Conservation (phyloP, 1,140 invertebrate species). For the Drosophila lacteicornis region DNA sequence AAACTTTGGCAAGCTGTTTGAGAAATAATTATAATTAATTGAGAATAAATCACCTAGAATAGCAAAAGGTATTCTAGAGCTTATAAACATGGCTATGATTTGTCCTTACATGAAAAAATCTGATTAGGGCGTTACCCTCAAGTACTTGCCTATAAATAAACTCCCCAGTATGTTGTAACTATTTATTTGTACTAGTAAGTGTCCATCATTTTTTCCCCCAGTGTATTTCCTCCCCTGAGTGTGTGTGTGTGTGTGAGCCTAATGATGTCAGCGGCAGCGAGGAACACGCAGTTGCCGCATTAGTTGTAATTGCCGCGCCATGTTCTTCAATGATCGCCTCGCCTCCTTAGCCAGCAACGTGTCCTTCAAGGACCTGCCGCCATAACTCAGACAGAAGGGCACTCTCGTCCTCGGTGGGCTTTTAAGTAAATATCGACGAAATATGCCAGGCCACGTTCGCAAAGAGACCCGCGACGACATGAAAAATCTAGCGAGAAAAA, state of each 20-base stretch:
- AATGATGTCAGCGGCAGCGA: slow-evolving; percentile 76
- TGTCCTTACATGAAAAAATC: not conserved
- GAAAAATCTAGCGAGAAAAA: slow-evolving; percentile 59
- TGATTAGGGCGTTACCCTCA: not conserved
- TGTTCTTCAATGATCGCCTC: slow-evolving; percentile 46
- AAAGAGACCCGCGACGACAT: slow-evolving; percentile 55
- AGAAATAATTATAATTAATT: not conserved
- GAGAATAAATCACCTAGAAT: not conserved
- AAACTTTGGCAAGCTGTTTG: fast-evolving
- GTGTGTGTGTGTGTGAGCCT: slow-evolving; percentile 40
- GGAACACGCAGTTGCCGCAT: slow-evolving; percentile 77
- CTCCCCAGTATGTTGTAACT: too few species aligned
- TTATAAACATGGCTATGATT: not conserved
- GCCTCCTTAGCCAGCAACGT: slow-evolving; percentile 23
- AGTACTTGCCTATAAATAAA: not conserved
- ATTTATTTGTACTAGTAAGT: too few species aligned
- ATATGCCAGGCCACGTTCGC: slow-evolving; percentile 55
- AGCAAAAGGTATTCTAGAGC: not conserved
- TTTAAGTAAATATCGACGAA: slow-evolving; percentile 75
- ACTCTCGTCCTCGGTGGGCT: slow-evolving; percentile 55
- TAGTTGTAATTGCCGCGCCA: slow-evolving; percentile 73
- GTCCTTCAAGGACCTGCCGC: slow-evolving; percentile 28
- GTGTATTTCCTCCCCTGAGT: slow-evolving; percentile 8
- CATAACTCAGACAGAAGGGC: slow-evolving; percentile 19
- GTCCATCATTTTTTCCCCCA: not conserved